Percentiles rank a stretch among this genome's conserved stretches.
phyloP scores from a whole-genome alignment of 2,113 vertebrate species.

The Aegypius monachus region DNA sequence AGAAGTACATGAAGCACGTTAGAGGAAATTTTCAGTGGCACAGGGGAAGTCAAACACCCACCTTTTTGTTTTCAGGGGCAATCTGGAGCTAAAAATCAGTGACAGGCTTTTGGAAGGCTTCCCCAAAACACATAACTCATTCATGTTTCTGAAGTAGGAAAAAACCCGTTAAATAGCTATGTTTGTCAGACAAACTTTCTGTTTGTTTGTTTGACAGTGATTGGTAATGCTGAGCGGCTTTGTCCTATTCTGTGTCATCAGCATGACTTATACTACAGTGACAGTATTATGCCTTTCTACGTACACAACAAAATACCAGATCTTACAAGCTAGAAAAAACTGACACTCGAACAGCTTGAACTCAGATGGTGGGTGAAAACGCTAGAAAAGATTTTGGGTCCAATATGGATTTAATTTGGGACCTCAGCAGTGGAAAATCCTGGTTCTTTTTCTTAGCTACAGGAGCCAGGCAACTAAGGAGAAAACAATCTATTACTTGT shows the following conservation, averaged over 20 bases:
- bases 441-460: background rate
- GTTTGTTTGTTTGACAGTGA: background rate
- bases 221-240: background rate
- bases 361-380: background rate
- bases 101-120: background rate
- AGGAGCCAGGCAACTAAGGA: background rate
- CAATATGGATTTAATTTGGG: background rate
- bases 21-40: background rate
- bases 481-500: constrained; percentile 16
- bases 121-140: background rate
- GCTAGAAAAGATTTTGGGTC: background rate
- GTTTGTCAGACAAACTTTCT: background rate
- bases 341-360: background rate
- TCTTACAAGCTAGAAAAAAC: background rate
- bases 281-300: background rate
- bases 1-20: background rate
- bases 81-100: background rate
- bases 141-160: background rate
- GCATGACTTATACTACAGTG: background rate
- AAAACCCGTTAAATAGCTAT: background rate
- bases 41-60: background rate
- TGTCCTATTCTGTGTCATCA: background rate
- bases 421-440: background rate
- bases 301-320: background rate
- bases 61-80: background rate